These are phyloP conservation scores for Platypus cylindrus DNA, from an alignment of 2,888 invertebrate genomes.

Conservation along the genomic window DNA sequence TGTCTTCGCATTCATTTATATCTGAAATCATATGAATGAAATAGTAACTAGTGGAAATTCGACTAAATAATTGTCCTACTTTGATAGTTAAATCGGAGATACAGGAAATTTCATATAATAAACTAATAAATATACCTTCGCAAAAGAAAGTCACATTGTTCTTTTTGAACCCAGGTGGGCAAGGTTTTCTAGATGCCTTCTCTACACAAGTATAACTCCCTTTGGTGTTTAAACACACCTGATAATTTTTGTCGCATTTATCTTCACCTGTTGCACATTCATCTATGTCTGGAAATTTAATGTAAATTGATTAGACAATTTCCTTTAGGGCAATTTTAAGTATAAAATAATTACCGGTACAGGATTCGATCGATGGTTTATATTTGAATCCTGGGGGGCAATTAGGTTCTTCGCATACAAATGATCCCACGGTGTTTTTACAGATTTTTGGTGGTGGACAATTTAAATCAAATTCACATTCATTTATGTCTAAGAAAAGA, in stretches of 20 bases:
- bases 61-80: no score
- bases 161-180: conserved; percentile 52
- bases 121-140: conserved; percentile 44
- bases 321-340: not conserved
- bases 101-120: no score
- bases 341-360: conserved; percentile 23
- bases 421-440: conserved; percentile 33
- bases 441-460: conserved; percentile 30
- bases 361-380: conserved; percentile 29
- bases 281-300: conserved; percentile 48
- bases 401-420: conserved; percentile 27
- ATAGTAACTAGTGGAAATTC: no score
- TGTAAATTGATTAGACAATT: not conserved
- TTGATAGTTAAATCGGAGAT: no score
- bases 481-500: conserved; percentile 30
- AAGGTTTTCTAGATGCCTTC: conserved; percentile 46
- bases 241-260: conserved; percentile 51
- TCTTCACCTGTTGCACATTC: conserved; percentile 54
- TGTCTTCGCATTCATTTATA: conserved; percentile 62
- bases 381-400: conserved; percentile 34
- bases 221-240: conserved; percentile 58
- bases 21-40: conserved; percentile 45
- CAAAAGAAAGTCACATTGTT: conserved; percentile 41
- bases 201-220: conserved; percentile 59
- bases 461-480: conserved; percentile 30